phyloP scores from a whole-genome alignment of 2,888 invertebrate genomes.

The Harpalus rufipes region DNA sequence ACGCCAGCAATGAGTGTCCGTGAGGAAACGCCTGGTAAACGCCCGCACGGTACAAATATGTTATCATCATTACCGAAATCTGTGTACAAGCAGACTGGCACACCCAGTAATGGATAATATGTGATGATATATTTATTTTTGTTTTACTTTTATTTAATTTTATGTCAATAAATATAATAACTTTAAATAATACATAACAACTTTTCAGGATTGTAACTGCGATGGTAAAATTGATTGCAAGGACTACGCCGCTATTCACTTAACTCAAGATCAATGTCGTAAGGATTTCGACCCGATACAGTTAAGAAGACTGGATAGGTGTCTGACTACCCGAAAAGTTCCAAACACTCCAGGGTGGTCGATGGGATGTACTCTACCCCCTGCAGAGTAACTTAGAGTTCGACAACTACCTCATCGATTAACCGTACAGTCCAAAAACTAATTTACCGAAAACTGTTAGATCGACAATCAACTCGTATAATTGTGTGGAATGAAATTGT shows the following conservation, averaged over 20 bases:
- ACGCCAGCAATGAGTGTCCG: no score
- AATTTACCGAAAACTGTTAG: not conserved
- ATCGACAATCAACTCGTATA: no score
- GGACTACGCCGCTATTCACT: conserved; percentile 59
- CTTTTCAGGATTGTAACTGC: conserved; percentile 59
- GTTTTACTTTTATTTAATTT: no score
- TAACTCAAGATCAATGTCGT: conserved; percentile 35
- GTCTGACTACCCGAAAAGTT: not conserved
- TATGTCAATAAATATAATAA: no score
- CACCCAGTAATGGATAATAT: no score
- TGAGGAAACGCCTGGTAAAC: no score
- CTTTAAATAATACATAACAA: no score
- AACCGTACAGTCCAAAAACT: not conserved
- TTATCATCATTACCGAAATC: no score
- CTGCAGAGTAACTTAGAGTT: conserved; percentile 5
- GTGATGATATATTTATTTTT: no score
- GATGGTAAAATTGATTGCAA: conserved; percentile 50
- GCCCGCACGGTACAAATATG: no score
- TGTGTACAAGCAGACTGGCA: no score
- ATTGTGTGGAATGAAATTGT: no score
- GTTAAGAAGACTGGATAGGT: conserved; percentile 38
- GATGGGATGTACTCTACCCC: not conserved
- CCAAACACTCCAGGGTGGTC: conserved; percentile 22
- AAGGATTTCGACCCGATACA: not conserved
- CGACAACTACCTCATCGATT: not conserved